Evolutionary conservation across 2,113 vertebrate genomes (phyloP).

Genomic region (Thamnophis sirtalis): DNA sequence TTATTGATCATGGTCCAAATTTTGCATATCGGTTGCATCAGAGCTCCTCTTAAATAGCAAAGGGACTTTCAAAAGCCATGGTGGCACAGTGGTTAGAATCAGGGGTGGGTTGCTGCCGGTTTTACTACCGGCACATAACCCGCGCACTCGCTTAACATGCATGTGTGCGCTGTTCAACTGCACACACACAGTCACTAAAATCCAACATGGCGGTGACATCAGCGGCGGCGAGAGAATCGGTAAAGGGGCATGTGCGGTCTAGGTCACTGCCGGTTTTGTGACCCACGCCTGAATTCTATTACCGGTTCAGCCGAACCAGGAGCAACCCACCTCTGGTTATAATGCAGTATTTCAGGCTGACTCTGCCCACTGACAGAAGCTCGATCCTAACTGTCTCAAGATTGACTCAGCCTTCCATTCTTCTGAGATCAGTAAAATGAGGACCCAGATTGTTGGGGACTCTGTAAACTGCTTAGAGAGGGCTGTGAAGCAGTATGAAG

Average conservation of each 20-base stretch:
- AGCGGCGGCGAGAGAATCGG: too few species aligned
- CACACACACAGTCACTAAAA: too few species aligned
- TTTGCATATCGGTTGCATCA: background rate
- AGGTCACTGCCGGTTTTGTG: too few species aligned
- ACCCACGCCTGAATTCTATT: too few species aligned
- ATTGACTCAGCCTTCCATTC: background rate
- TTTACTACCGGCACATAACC: too few species aligned
- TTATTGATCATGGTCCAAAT: background rate
- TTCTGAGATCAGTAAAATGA: background rate
- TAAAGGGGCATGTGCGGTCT: too few species aligned
- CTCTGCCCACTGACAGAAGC: background rate
- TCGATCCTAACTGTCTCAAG: background rate
- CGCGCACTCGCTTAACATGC: too few species aligned
- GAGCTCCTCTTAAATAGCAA: background rate
- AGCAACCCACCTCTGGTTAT: background rate
- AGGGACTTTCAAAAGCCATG: background rate
- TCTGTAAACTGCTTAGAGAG: background rate
- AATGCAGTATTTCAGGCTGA: background rate
- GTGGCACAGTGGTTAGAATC: background rate
- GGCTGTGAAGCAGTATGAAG: background rate
- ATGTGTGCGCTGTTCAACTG: too few species aligned
- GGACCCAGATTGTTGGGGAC: background rate
- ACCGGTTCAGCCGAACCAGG: too few species aligned
- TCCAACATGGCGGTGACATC: too few species aligned
- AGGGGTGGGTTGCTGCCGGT: too few species aligned